Conservation (phyloP, 2,113 vertebrate species). For the Mixornis gularis region DNA sequence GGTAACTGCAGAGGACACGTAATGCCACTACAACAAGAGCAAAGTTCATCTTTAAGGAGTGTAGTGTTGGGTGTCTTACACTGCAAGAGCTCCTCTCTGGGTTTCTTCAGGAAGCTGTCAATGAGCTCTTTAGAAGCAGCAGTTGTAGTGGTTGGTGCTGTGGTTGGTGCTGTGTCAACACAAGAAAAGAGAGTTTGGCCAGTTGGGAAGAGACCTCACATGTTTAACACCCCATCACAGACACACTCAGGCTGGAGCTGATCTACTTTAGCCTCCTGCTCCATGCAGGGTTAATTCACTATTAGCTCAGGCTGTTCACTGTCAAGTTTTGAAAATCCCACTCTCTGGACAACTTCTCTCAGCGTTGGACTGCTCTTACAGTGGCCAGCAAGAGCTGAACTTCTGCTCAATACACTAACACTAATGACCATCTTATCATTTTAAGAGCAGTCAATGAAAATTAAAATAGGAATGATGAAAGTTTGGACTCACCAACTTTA, state of each 20-base stretch:
- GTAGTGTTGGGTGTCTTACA: constrained; percentile 72
- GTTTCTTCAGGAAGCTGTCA: constrained; percentile 50
- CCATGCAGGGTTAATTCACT: background rate
- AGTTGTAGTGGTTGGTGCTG: background rate
- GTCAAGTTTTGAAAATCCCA: background rate
- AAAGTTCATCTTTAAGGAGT: background rate
- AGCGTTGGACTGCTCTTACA: background rate
- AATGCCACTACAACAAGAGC: background rate
- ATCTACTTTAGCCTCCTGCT: background rate
- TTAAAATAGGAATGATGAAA: background rate
- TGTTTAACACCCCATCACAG: background rate
- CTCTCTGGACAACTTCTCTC: background rate
- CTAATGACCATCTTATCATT: background rate
- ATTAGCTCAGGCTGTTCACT: background rate
- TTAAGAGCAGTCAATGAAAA: background rate
- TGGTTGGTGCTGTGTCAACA: background rate
- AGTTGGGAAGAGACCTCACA: background rate
- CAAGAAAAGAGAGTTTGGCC: background rate
- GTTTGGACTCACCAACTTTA: constrained; percentile 59
- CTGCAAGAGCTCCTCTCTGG: constrained; percentile 77
- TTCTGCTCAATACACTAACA: background rate
- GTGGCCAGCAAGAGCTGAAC: background rate
- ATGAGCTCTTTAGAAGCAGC: background rate
- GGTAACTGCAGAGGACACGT: background rate
- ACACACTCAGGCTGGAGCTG: background rate